phyloP scores from a whole-genome alignment of 1,140 invertebrate species.

The Glossosoma conforme region DNA sequence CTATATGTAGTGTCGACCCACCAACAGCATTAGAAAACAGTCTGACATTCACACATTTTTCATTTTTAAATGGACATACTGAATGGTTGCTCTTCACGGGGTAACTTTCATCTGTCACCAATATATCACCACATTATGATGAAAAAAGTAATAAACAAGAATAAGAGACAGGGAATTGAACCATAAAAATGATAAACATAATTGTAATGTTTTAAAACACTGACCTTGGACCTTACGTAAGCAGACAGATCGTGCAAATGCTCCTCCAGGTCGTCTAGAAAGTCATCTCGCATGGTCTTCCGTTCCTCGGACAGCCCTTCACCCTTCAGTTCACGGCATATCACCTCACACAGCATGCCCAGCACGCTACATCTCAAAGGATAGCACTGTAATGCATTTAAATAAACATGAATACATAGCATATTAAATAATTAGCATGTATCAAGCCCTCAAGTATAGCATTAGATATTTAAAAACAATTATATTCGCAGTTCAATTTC shows the following conservation, averaged over 20 bases:
- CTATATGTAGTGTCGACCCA: no score
- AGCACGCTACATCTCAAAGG: slow-evolving; percentile 74
- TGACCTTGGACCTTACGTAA: slow-evolving; percentile 72
- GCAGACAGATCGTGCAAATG: slow-evolving; percentile 79
- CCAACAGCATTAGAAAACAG: no score
- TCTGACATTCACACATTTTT: no score
- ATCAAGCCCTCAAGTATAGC: no score
- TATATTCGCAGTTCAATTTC: no score
- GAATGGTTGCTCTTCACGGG: no score
- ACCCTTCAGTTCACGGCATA: slow-evolving; percentile 62
- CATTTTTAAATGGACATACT: no score
- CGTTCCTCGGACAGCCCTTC: slow-evolving; percentile 65
- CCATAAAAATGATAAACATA: slow-evolving; percentile 1
- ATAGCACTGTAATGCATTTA: slow-evolving; percentile 58
- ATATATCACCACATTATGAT: no score
- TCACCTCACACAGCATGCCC: slow-evolving; percentile 70
- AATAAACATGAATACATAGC: no score
- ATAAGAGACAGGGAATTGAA: neutral
- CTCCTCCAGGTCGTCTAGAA: slow-evolving; percentile 68
- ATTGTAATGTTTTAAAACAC: neutral
- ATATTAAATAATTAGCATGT: no score
- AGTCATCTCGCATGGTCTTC: slow-evolving; percentile 61
- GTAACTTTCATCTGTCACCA: no score
- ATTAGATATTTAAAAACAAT: no score
- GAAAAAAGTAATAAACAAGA: neutral